phyloP scores from a whole-genome alignment of 1,140 invertebrate genomes.

The Pteromalus puparum region DNA sequence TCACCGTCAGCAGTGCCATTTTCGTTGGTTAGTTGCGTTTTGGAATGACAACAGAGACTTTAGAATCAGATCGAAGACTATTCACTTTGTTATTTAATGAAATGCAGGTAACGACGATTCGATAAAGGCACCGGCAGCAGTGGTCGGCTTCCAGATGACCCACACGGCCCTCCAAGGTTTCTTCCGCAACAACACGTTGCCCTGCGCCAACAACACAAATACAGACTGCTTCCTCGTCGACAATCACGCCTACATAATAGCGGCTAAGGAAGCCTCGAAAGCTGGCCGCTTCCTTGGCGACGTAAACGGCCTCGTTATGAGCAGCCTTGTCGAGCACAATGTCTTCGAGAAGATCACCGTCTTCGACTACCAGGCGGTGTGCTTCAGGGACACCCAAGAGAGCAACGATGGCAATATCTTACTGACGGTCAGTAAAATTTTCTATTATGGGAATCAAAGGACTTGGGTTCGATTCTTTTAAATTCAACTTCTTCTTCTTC shows the following conservation, averaged over 20 bases:
- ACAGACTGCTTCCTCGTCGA: slow-evolving; percentile 92
- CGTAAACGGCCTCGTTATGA: slow-evolving; percentile 85
- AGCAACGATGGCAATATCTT: slow-evolving; percentile 79
- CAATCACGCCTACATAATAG: slow-evolving; percentile 91
- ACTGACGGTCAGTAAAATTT: slow-evolving; percentile 76
- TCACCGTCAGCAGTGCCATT: slow-evolving; percentile 92
- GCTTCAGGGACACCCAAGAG: slow-evolving; percentile 81
- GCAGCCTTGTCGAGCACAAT: slow-evolving; percentile 83
- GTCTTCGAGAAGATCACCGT: slow-evolving; percentile 87
- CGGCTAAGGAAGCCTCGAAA: slow-evolving; percentile 80
- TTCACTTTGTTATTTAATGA: neutral
- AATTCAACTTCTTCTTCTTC: slow-evolving; percentile 10
- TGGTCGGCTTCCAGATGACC: slow-evolving; percentile 93
- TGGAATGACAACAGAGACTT: too few relatives aligned
- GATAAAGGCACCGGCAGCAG: slow-evolving; percentile 86
- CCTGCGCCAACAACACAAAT: slow-evolving; percentile 75
- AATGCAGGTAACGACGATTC: slow-evolving; percentile 70
- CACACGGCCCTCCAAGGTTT: slow-evolving; percentile 84
- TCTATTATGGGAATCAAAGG: too few relatives aligned
- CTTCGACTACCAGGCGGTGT: slow-evolving; percentile 94
- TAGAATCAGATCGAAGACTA: neutral
- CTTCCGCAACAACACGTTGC: slow-evolving; percentile 85
- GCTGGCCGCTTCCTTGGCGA: slow-evolving; percentile 93
- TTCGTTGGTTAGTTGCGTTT: slow-evolving; percentile 75
- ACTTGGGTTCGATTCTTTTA: neutral